Percentiles rank a stretch among this genome's conserved stretches.
Conservation (phyloP, 2,113 vertebrate species). For the Heterochromis multidens region DNA sequence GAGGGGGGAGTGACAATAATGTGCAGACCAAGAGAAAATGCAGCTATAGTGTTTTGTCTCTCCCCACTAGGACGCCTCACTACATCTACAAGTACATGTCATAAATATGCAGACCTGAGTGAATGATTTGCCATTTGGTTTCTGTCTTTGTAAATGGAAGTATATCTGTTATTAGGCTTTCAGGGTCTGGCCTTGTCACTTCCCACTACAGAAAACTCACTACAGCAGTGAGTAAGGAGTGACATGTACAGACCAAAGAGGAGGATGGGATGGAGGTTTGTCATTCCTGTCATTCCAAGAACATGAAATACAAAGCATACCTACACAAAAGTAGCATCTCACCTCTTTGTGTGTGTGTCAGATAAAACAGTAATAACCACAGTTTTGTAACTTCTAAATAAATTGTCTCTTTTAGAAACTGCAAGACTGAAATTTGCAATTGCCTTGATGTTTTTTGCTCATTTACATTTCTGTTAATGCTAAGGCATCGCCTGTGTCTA, state of each 20-base stretch:
- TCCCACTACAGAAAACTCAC: neutral
- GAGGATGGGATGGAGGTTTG: neutral
- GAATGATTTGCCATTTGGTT: neutral
- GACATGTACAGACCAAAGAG: neutral
- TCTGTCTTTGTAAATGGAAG: neutral
- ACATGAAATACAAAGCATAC: neutral
- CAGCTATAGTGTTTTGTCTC: neutral
- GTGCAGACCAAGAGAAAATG: neutral
- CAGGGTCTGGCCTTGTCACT: neutral
- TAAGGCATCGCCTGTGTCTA: neutral
- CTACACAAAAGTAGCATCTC: neutral
- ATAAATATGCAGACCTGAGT: neutral
- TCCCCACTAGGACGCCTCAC: neutral
- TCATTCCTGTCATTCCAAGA: neutral
- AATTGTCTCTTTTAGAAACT: neutral
- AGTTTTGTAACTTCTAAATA: neutral
- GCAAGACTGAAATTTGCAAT: neutral
- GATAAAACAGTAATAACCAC: neutral
- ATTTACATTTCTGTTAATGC: neutral
- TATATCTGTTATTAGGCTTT: neutral
- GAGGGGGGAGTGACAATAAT: neutral
- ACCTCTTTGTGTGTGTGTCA: neutral
- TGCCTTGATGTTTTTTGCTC: neutral
- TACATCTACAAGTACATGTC: neutral
- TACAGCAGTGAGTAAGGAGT: neutral